phyloP scores from a whole-genome alignment of 2,888 invertebrate genomes.

The Cyclophora albipunctata region DNA sequence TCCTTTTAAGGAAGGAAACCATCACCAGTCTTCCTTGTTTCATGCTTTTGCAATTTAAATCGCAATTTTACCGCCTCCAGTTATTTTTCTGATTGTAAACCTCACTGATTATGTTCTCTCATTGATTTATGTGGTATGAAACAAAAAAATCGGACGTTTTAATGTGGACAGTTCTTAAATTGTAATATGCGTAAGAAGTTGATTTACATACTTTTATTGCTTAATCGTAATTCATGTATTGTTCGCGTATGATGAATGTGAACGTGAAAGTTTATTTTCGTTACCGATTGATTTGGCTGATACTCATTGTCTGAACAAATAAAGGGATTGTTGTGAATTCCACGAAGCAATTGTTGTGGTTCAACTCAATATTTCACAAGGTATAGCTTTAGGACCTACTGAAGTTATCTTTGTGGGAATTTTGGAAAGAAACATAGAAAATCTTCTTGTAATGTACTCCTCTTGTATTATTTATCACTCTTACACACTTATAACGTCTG shows the following conservation, averaged over 20 bases:
- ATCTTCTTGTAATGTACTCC: no score
- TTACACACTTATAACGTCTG: no score
- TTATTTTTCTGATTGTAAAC: constrained; percentile 16
- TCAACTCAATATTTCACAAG: no score
- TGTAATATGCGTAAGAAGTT: constrained; percentile 19
- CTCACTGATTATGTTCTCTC: constrained; percentile 22
- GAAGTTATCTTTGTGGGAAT: no score
- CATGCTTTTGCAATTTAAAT: constrained; percentile 29
- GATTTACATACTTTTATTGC: constrained; percentile 19
- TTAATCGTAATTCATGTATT: constrained; percentile 11
- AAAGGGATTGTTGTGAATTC: no score
- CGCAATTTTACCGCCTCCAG: constrained; percentile 11
- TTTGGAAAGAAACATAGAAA: no score
- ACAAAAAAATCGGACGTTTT: constrained; percentile 20
- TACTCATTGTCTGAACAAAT: no score
- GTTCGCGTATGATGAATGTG: constrained; percentile 20
- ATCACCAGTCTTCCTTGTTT: constrained; percentile 30
- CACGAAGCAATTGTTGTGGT: no score
- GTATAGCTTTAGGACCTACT: no score
- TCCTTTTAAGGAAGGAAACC: constrained; percentile 37
- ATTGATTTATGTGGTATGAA: constrained; percentile 27
- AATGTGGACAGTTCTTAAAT: constrained; percentile 19
- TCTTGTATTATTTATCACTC: no score
- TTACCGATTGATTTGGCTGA: no score
- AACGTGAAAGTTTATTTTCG: constrained; percentile 24